Evolutionary conservation across 1,140 invertebrate species (phyloP).

Genomic region (Muscidifurax raptorellus): DNA sequence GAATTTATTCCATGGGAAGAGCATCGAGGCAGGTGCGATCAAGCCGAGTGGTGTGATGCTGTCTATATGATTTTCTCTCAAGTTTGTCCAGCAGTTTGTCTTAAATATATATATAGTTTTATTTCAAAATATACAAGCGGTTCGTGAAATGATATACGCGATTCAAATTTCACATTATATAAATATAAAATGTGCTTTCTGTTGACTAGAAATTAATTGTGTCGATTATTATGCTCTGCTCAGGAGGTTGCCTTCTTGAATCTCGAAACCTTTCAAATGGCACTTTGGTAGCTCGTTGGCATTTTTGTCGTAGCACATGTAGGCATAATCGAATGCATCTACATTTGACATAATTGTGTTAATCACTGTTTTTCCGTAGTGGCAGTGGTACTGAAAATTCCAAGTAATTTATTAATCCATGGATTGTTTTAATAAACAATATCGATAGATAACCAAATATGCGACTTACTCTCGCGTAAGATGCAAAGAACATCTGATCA

Average conservation of each 20-base stretch:
- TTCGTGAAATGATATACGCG: too few relatives aligned
- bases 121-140: too few relatives aligned
- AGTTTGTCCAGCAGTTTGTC: too few relatives aligned
- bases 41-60: background rate
- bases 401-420: background rate
- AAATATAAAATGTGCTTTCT: too few relatives aligned
- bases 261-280: background rate
- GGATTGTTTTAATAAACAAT: too few relatives aligned
- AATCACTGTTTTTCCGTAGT: background rate
- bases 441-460: too few relatives aligned
- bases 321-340: background rate
- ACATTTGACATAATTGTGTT: background rate
- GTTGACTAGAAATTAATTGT: too few relatives aligned
- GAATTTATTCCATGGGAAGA: slow-evolving; percentile 58
- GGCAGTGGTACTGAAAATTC: background rate
- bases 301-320: background rate
- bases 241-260: background rate
- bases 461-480: too few relatives aligned
- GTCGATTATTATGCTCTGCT: background rate
- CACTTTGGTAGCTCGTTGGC: background rate
- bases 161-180: too few relatives aligned
- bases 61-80: too few relatives aligned
- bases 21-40: background rate
- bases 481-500: too few relatives aligned
- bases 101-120: too few relatives aligned